phyloP scores from a whole-genome alignment of 1,140 invertebrate species.

The Ips typographus region DNA sequence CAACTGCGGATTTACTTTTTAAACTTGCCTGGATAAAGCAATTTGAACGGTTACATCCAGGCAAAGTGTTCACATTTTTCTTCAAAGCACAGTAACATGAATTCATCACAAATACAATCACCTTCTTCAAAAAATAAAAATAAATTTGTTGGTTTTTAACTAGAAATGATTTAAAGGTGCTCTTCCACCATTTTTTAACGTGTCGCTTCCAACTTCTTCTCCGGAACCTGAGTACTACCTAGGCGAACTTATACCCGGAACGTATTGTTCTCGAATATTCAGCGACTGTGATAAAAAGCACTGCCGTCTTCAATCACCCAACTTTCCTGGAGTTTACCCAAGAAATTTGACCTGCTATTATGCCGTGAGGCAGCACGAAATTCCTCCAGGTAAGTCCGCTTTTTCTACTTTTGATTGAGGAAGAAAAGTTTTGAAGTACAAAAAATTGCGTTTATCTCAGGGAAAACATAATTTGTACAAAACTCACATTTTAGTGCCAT shows the following conservation, averaged over 20 bases:
- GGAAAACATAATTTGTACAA: too few relatives aligned
- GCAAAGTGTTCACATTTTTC: neutral
- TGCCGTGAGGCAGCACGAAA: slow-evolving; percentile 74
- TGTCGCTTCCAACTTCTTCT: slow-evolving; percentile 46
- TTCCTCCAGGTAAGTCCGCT: slow-evolving; percentile 62
- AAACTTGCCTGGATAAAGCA: too few relatives aligned
- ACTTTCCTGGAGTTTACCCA: slow-evolving; percentile 88
- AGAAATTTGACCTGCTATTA: slow-evolving; percentile 88
- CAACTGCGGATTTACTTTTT: too few relatives aligned
- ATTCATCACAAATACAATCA: neutral
- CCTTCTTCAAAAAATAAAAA: neutral
- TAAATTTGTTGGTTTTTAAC: neutral
- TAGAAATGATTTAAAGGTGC: slow-evolving; percentile 26
- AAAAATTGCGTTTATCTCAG: too few relatives aligned
- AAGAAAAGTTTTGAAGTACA: too few relatives aligned
- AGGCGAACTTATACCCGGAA: slow-evolving; percentile 83
- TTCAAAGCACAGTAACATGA: too few relatives aligned
- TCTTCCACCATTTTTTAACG: slow-evolving; percentile 32
- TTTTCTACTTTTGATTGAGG: neutral
- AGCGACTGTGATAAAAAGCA: slow-evolving; percentile 84
- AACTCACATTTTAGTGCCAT: too few relatives aligned
- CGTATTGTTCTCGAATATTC: slow-evolving; percentile 87
- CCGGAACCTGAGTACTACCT: slow-evolving; percentile 64
- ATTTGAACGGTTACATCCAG: too few relatives aligned
- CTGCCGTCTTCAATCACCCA: slow-evolving; percentile 86